Base-by-base conservation (phyloP, 2,888 invertebrate genomes). In the Spialia ferax region DNA sequence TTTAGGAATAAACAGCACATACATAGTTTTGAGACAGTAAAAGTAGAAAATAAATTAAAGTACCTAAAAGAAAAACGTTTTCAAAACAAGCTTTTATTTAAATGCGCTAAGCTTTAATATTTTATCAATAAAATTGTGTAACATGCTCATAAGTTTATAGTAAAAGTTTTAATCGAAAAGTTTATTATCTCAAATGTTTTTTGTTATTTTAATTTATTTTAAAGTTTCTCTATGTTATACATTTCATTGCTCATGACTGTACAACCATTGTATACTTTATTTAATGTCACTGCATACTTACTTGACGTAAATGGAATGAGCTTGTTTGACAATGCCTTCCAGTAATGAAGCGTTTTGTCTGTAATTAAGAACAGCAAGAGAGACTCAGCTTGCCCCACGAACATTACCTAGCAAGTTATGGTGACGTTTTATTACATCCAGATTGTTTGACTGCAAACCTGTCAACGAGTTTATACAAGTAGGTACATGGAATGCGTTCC, bases 291-390 rank as follows among this genome's bases (percentile, higher is more conserved):
- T 87, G 82, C 85, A 42, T 45, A 11, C 2, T 82, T 80, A 77
- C 79, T 79, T 76, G 76, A 83, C 89, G 80, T 86, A 89, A 89
- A 90, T 83, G 87, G 86, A 86, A 87, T 86, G 84, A 83, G 79
- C 84, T 82, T 84, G 80, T 87, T 82, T 82, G 77, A 79, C 81
- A 82, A 76, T 77, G 76, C 82, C 78, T 77, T 76, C 82, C 81
- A 84, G 85, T 91, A 92, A 89, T 89, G 86, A 88, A 85, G 86
- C 81, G 88, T 90, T 93, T 91, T 89, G 91, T 89, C 81, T 84
- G 87, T 88, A 92, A 93, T 92, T 93, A 93, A 91, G 90, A 88
- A 77, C 87, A 80, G 78, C 81, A 76, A 80, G 83, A 87, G 79
- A 83, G 77, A 83, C 85, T 87, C 85, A 86, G 79, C 79, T 79